Evolutionary conservation across 2,797 vertebrate genomes (phyloP), one percentile per base, ranked within the genome.

Genomic region (Amphiprion clarkii): DNA sequence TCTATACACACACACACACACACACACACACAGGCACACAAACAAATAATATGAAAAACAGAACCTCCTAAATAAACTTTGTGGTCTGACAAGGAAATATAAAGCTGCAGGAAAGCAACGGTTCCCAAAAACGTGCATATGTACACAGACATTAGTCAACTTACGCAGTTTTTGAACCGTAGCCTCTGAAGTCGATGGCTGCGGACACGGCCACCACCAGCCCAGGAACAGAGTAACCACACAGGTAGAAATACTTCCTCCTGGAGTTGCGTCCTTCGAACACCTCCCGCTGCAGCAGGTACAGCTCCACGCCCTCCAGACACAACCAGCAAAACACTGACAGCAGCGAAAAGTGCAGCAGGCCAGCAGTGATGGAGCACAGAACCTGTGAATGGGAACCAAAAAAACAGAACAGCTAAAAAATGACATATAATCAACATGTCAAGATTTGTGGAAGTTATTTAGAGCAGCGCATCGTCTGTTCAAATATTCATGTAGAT

Each of bases 241-340:
- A 96, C 23, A 97, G 93, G 91, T 98, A 98, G 92, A 97, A 98
- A 83, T 97, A 98, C 71, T 96, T 96, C 84, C 95, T 95, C 44
- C 97, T 95, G 19, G 95, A 97, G 64, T 95, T 96, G 16, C 96
- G 96, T n/a, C 96, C 96, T 73, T 98, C 97, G 2, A 98, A 97
- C 29, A 97, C 96, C 82, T 98, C 97, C 57, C 97, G 94, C 91
- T 98, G 93, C 88, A 98, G 94, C 78, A 98, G 92, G 83, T 97
- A 98, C 61, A 98, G 95, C 52, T 98, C 97, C 63, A 98, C 95
- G 0, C 94, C 96, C 85, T 98, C 97, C 86, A 98, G 94, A 76
- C 96, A 98, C 76, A 98, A 93, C 97, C 97, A 98, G 81, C 96
- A 97, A 91, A 98, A 98, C n/a, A 97, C 96, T 0, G 97, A 96